Evolutionary conservation across 2,113 vertebrate genomes (phyloP).

Genomic region (Myiagra hebetior): DNA sequence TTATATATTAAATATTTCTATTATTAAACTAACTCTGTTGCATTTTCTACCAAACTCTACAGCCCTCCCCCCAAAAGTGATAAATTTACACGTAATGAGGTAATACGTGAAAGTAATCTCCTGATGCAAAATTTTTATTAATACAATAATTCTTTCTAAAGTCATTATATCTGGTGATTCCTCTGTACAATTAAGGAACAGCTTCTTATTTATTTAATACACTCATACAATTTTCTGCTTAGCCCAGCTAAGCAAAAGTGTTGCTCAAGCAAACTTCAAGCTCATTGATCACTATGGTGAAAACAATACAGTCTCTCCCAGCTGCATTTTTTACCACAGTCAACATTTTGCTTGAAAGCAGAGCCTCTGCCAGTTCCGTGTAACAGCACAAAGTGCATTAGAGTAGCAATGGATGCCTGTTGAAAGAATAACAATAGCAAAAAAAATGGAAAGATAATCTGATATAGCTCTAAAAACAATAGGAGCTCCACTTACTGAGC

Average conservation of each 20-base stretch:
- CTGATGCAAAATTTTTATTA: conserved; percentile 22
- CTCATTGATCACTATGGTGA: not conserved
- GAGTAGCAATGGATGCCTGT: not conserved
- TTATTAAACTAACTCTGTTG: not conserved
- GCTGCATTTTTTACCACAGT: not conserved
- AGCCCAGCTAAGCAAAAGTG: not conserved
- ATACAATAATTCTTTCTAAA: conserved; percentile 18
- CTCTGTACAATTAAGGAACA: not conserved
- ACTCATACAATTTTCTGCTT: not conserved
- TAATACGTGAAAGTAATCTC: not conserved
- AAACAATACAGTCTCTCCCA: not conserved
- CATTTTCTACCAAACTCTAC: not conserved
- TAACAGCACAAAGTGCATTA: not conserved
- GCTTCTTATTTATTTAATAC: not conserved
- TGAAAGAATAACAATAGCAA: not conserved
- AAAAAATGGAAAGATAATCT: not conserved
- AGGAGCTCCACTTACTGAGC: not conserved
- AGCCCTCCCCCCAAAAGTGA: not conserved
- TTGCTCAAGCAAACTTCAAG: not conserved
- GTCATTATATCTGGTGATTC: not conserved
- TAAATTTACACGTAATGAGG: conserved; percentile 2
- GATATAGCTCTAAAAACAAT: not conserved
- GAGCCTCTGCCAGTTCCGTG: not conserved
- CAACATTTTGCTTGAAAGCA: not conserved
- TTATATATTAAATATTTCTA: not conserved